Base-by-base conservation (phyloP, 2,888 invertebrate genomes). In the Perizoma affinitatum region DNA sequence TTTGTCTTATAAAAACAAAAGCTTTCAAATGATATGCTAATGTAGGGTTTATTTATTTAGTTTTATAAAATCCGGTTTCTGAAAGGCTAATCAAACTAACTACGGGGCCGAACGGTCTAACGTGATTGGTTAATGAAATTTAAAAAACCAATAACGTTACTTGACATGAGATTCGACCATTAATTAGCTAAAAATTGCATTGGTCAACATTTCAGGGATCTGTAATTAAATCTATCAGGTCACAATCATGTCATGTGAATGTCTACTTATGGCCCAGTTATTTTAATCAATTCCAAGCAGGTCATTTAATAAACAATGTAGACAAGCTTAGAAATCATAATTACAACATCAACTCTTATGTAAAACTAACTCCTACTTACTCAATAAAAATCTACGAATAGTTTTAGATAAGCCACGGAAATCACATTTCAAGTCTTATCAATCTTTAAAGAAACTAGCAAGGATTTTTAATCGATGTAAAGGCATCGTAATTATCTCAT, bases 401-500 rank as follows among this genome's bases (percentile, higher is more conserved):
- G 38, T 48, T 46, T 35, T 5, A 34, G 9, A 34, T 9, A 35
- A 36, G 10, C 11, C 48, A 48, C 38, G 56, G 52, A 56, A 61
- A 52, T 45, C 46, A 53, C 40, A 53, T 44, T 34, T 51, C 41
- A 45, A 43, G 8, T 9, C 35, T 7, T 48, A 48, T 56, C 45
- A 50, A 36, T 33, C 22, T 49, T 11, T 43, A 40, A 49, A 52
- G 54, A 55, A 62, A 54, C 62, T 51, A 42, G 54, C 40, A 51
- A 58, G 55, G 55, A 58, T 59, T 58, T 55, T 10, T 47, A 55
- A 52, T 58, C 54, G 54, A 58, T 54, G 43, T 55, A 54, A 58
- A 63, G 44, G 58, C 63, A 58, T 55, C 40, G 54, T 60, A 69
- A 70, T 69, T 58, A 66, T 67, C 59, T 49, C 51, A 65, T 63